phyloP scores from a whole-genome alignment of 2,113 vertebrate genomes.

The Strigops habroptila region DNA sequence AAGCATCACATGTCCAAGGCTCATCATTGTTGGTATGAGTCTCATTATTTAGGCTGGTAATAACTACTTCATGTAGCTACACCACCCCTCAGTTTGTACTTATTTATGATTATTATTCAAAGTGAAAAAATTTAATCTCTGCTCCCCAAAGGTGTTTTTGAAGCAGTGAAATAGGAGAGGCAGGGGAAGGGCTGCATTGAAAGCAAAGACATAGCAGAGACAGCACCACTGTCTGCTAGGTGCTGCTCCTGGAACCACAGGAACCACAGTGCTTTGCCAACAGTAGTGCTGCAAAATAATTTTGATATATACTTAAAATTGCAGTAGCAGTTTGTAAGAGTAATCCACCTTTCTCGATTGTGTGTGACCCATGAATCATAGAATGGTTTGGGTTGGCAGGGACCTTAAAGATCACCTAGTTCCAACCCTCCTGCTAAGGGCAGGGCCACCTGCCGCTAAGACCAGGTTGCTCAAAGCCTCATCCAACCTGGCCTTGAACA shows the following conservation, averaged over 20 bases:
- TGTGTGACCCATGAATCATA: background rate
- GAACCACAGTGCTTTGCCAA: background rate
- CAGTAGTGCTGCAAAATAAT: background rate
- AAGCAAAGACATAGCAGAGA: background rate
- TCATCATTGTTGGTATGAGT: background rate
- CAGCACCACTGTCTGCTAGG: background rate
- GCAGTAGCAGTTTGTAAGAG: background rate
- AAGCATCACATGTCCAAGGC: background rate
- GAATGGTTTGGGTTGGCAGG: background rate
- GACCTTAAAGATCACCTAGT: background rate
- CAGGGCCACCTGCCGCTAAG: background rate
- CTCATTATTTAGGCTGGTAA: constrained; percentile 5
- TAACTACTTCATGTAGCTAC: background rate
- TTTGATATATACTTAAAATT: background rate
- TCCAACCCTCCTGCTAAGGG: background rate
- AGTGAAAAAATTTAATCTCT: background rate
- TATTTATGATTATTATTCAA: background rate
- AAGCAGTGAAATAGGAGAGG: background rate
- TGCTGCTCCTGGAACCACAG: background rate
- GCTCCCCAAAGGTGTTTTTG: background rate
- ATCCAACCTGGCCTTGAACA: background rate
- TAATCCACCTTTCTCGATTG: background rate
- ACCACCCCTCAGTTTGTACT: background rate
- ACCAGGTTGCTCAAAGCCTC: background rate
- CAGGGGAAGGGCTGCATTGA: fast-evolving